Evolutionary conservation across 2,113 vertebrate species (phyloP), one percentile per base, ranked within the genome.

Genomic region (Meles meles): DNA sequence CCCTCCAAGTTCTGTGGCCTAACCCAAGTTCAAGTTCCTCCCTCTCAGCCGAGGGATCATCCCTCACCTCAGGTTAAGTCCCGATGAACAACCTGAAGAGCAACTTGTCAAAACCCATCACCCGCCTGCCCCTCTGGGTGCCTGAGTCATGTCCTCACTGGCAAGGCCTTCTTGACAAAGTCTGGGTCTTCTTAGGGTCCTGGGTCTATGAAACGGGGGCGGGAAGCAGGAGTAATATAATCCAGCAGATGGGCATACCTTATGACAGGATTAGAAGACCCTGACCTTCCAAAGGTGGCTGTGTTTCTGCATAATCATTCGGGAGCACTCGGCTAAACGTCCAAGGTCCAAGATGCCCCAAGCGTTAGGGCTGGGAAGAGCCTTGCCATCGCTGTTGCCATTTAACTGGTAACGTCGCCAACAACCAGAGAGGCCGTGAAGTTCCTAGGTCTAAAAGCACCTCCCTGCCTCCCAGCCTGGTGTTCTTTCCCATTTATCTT

Each of bases 51-150:
- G 93, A 94, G 97, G 88, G 96, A 97, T 98, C 98, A 97, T 98
- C 98, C 98, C 98, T 98, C 94, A 98, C 98, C 98, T 94, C 95
- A 12, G 98, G 98, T 98, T 88, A 98, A 98, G 98, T 97, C 88
- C 93, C 12, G 6, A 98, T 93, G 92, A 96, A 93, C 97, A 98
- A 98, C 97, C 97, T 97, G 94, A 97, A 97, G 86, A 96, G 96
- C 95, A 52, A 97, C 98, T 97, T 98, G 98, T 98, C 3, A 72
- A 98, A 98, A 98, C 98, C 95, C 18, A 98, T 72, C 88, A 47
- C 55, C 39, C 31, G 82, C 57, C 37, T 86, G 79, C 67, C 85
- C 47, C 55, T 88, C 39, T 88, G 63, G 47, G 69, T 77, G 94
- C 29, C 85, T 97, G 96, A 96, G 93, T 94, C 96, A 97, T 2